These are phyloP conservation scores for Andricus curvator DNA, from an alignment of 2,888 invertebrate genomes.

Conservation along the genomic window DNA sequence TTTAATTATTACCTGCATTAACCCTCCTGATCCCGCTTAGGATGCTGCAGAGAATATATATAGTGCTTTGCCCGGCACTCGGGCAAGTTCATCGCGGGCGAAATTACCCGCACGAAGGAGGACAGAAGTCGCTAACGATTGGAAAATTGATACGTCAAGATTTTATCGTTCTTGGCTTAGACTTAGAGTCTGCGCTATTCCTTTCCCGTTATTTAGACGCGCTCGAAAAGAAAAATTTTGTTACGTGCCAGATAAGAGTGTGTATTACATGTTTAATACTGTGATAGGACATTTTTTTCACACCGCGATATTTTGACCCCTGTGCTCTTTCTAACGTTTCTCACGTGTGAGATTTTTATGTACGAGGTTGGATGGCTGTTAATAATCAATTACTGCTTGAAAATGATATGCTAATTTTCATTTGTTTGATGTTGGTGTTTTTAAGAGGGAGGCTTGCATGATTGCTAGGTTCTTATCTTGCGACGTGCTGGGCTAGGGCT, in stretches of 20 bases:
- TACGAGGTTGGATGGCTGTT: neutral
- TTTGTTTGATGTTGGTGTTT: neutral
- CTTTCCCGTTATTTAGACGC: conserved; percentile 28
- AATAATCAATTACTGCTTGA: conserved; percentile 20
- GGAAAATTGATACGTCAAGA: conserved; percentile 42
- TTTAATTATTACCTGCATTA: conserved; percentile 39
- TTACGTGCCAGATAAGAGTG: conserved; percentile 27
- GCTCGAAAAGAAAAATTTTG: neutral
- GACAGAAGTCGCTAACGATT: conserved; percentile 41
- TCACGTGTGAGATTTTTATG: neutral
- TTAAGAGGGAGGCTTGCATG: neutral
- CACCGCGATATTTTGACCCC: conserved; percentile 1
- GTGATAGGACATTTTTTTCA: conserved; percentile 35
- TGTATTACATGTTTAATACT: conserved; percentile 19
- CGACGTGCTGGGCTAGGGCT: neutral
- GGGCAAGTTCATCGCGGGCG: conserved; percentile 25
- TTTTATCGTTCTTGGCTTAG: conserved; percentile 28
- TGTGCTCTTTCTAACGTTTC: conserved; percentile 14
- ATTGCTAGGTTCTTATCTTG: neutral
- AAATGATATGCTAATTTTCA: conserved; percentile 30
- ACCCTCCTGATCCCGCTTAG: conserved; percentile 33
- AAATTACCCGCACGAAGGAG: conserved; percentile 38
- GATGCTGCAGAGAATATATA: neutral
- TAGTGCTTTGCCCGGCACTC: neutral
- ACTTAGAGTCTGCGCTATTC: conserved; percentile 10